Evolutionary conservation across 2,888 invertebrate species (phyloP), one percentile per base, ranked within the genome.

Genomic region (Nebria brevicollis): DNA sequence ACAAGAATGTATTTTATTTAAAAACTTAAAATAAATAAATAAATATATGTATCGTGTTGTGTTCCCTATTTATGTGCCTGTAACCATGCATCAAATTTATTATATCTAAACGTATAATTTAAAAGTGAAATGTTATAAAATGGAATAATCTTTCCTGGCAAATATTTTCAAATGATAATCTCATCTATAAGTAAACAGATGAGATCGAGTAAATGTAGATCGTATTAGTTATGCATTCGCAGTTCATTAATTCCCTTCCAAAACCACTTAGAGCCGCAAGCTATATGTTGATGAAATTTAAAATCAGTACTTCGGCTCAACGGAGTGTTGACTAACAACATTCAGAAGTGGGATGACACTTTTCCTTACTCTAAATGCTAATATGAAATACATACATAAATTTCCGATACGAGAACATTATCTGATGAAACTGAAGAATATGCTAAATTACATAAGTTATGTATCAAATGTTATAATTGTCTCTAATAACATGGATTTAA

Each of bases 311-410:
- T 54, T 54, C 54, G 54, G 13, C 8, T 54, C 54, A 54, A 54
- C 54, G 54, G 54, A 54, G 54, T 54, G 8, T 54, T 54, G 11
- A 54, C 54, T 13, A 54, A 54, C 54, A 54, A 54, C 54, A 54
- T 54, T 54, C 54, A 54, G 54, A 54, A 54, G 54, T 54, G 54
- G 54, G 54, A 54, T 54, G 54, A 54, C 54, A 54, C 54, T 54
- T 54, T 54, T 54, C 54, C 54, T 54, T 54, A 54, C 54, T 54
- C 54, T 54, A 54, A 54, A 54, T 54, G 54, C 54, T 54, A 54
- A 54, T 54, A 54, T 8, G 13, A 54, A 54, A 54, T 54, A 54
- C 8, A 3, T 54, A 34, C 34, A 34, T 34, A 34, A 2, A 34
- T 34, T 34, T 5, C 34, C 34, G 34, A 34, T 34, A 34, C 5